Base-by-base conservation (phyloP, 2,113 vertebrate species). In the Hippocampus zosterae region DNA sequence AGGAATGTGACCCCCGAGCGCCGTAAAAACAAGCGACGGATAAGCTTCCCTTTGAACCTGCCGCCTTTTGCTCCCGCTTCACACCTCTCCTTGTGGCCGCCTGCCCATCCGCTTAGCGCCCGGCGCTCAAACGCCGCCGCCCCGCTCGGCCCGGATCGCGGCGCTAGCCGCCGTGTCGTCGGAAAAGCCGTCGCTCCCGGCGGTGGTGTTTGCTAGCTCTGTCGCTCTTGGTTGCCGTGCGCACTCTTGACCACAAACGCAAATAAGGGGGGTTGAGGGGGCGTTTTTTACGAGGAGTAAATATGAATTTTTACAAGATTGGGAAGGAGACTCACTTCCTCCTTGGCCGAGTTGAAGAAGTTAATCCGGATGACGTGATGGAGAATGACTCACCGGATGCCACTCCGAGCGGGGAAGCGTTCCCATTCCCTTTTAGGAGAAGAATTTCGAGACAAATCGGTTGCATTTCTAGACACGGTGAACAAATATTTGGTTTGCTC, bases 1-100 rank as follows among this genome's bases (percentile, higher is more conserved):
- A 81, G 71, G 81, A 90, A 85, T 85, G 80, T 84, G 83, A 81
- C 81, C 67, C 60, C 59, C 15, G 27, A 67, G 71, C 64, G 53
- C 71, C 67, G 70, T 69, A 68, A 83, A 78, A 60, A 33, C 59
- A 66, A 74, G 57, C 33, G 70, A 71, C 40, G 50, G 29, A 61
- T 59, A 37, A 72, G 70, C 48, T 69, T 84, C 40, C 37, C 77
- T 81, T 78, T 78, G 52, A 83, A 74, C 42, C 57, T 53, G 27
- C 40, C 44, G 76, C 21, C 68, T 23, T 23, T 41, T 10, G 55
- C 44, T 70, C 65, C 12, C 29, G 67, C 70, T 75, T 52, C 63
- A 40, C 50, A 57, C 75, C 48, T 67, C 73, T 74, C 37, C n/a
- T n/a, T 68, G 33, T 48, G 2, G 3, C 25, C 56, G 77, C 74